phyloP scores from a whole-genome alignment of 2,888 invertebrate species.

The Protonemura montana region DNA sequence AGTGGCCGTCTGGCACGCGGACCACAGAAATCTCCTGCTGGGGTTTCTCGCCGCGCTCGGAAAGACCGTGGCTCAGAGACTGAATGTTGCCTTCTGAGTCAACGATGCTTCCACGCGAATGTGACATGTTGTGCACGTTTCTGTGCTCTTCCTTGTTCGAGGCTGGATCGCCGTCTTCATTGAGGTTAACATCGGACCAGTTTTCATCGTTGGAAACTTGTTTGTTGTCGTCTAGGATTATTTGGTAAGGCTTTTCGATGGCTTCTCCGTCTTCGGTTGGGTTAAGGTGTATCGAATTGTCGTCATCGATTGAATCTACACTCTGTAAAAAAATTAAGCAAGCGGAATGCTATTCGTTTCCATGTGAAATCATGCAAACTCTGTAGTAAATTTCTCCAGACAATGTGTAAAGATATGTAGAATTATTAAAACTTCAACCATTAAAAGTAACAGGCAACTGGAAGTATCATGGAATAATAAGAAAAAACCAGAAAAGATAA shows the following conservation, averaged over 20 bases:
- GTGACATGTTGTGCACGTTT: conserved; percentile 67
- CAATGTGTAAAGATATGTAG: too few species aligned
- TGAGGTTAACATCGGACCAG: conserved; percentile 92
- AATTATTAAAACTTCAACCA: background rate
- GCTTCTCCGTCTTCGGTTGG: conserved; percentile 77
- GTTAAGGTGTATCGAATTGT: conserved; percentile 74
- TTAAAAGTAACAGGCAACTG: background rate
- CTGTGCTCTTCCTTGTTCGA: conserved; percentile 62
- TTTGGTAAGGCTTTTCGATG: conserved; percentile 68
- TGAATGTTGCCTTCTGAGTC: conserved; percentile 75
- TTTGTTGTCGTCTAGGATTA: conserved; percentile 74
- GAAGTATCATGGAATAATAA: background rate
- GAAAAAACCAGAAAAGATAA: background rate
- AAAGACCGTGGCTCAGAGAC: conserved; percentile 55
- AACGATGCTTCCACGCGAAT: conserved; percentile 59
- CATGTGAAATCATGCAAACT: background rate
- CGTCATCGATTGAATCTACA: conserved; percentile 85
- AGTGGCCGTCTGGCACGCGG: conserved; percentile 66
- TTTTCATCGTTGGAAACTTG: conserved; percentile 83
- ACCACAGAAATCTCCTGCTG: conserved; percentile 77
- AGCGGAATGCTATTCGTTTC: background rate
- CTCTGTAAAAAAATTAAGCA: conserved; percentile 67
- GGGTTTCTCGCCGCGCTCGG: conserved; percentile 73
- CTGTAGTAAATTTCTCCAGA: too few species aligned
- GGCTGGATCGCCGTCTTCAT: conserved; percentile 74